Evolutionary conservation across 2,113 vertebrate genomes (phyloP).

Genomic region (Cheilinus undulatus): DNA sequence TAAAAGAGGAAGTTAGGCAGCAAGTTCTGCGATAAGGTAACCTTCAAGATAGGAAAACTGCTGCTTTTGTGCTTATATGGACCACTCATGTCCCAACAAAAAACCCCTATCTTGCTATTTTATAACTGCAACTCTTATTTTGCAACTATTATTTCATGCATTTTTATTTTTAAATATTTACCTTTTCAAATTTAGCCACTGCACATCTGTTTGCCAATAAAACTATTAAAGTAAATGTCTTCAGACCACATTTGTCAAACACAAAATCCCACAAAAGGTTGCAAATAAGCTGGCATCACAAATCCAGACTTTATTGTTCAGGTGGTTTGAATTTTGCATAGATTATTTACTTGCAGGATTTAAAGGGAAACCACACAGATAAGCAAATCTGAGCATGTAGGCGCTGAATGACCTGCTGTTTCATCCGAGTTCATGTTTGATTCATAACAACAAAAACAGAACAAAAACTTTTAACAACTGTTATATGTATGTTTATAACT

Average conservation of each 20-base stretch:
- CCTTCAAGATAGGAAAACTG: not conserved
- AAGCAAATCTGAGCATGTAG: constrained; percentile 38
- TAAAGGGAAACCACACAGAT: constrained; percentile 36
- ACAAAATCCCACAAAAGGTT: not conserved
- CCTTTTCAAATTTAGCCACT: no score
- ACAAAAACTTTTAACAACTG: not conserved
- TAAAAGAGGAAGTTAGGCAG: not conserved
- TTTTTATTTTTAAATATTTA: no score
- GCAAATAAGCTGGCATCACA: not conserved
- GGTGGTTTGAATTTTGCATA: constrained; percentile 60
- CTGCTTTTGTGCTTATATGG: not conserved
- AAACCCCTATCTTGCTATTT: no score
- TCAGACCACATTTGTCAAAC: not conserved
- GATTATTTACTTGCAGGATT: constrained; percentile 10
- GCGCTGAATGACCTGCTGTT: not conserved
- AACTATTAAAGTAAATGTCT: no score
- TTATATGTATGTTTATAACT: not conserved
- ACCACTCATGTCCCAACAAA: no score
- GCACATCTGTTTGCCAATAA: no score
- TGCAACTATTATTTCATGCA: no score
- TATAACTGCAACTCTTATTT: no score
- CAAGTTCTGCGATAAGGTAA: not conserved
- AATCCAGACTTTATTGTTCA: not conserved
- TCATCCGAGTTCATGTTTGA: not conserved
- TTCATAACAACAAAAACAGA: not conserved